phyloP scores from a whole-genome alignment of 2,888 invertebrate genomes.

The Caenorhabditis macrosperma region DNA sequence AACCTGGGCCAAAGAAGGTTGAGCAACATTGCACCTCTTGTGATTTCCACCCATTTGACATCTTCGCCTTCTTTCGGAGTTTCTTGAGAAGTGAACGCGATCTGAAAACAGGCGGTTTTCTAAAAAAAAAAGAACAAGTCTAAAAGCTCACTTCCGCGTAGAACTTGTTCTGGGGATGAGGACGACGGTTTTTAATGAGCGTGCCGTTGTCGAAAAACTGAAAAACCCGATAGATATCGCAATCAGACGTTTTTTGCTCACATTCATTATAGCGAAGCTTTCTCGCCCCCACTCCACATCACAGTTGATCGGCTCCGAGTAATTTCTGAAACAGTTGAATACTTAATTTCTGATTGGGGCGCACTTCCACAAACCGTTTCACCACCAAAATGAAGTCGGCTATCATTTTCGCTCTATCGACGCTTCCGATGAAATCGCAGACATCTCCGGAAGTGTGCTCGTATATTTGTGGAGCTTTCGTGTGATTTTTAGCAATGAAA shows the following conservation, averaged over 20 bases:
- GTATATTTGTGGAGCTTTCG: constrained; percentile 35
- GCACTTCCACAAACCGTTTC: not conserved
- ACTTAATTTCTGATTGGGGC: not conserved
- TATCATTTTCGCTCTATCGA: constrained; percentile 29
- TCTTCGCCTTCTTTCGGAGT: not conserved
- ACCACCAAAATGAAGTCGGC: constrained; percentile 45
- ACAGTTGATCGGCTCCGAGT: constrained; percentile 15
- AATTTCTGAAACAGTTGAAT: not conserved
- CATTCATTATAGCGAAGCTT: constrained; percentile 38
- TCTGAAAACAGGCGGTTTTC: not conserved
- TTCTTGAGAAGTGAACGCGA: not conserved
- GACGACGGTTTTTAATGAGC: no score
- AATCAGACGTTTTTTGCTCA: not conserved
- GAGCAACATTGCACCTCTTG: not conserved
- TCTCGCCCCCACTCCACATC: constrained; percentile 52
- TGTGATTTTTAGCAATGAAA: constrained; percentile 15
- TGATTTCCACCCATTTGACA: not conserved
- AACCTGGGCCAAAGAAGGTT: not conserved
- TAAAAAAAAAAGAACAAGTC: no score
- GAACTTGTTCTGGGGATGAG: no score
- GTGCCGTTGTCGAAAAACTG: constrained; percentile 15
- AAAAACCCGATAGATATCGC: no score
- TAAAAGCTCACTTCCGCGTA: no score
- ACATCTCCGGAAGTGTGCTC: not conserved
- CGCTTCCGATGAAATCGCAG: constrained; percentile 46